Conservation (phyloP, 2,888 invertebrate genomes). For the Nemurella pictetii region DNA sequence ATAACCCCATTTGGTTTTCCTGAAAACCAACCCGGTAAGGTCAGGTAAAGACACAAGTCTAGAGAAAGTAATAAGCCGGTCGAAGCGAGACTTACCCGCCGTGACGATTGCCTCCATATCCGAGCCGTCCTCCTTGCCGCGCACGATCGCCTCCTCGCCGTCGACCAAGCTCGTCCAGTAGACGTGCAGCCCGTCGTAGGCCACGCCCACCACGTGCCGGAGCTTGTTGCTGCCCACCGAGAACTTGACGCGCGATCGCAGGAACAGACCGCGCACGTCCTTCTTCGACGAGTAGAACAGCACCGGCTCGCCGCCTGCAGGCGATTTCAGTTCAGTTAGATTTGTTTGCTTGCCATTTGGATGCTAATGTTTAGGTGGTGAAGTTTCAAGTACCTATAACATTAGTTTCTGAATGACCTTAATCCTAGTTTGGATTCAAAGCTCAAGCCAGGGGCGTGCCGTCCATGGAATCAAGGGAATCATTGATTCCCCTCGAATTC, state of each 20-base stretch:
- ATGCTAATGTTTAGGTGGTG: neutral
- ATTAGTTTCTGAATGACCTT: too few species aligned
- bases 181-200: conserved; percentile 68
- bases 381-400: neutral
- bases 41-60: too few species aligned
- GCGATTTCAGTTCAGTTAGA: too few species aligned
- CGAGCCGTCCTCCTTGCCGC: conserved; percentile 64
- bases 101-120: conserved; percentile 58
- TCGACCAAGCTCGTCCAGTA: conserved; percentile 78
- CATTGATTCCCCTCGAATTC: too few species aligned
- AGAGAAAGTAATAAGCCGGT: too few species aligned
- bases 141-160: conserved; percentile 72
- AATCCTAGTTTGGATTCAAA: too few species aligned
- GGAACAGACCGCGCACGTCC: conserved; percentile 61
- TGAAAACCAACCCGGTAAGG: too few species aligned
- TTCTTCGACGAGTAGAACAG: conserved; percentile 69
- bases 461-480: too few species aligned
- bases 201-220: conserved; percentile 60
- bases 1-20: too few species aligned
- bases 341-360: too few species aligned
- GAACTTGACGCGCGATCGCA: conserved; percentile 59
- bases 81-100: conserved; percentile 48
- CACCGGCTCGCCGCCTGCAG: conserved; percentile 64
- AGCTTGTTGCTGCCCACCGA: conserved; percentile 28
- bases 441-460: too few species aligned